Percentiles rank a stretch among this genome's conserved stretches.
phyloP scores from a whole-genome alignment of 2,888 invertebrate species.

The Clanis bilineata region DNA sequence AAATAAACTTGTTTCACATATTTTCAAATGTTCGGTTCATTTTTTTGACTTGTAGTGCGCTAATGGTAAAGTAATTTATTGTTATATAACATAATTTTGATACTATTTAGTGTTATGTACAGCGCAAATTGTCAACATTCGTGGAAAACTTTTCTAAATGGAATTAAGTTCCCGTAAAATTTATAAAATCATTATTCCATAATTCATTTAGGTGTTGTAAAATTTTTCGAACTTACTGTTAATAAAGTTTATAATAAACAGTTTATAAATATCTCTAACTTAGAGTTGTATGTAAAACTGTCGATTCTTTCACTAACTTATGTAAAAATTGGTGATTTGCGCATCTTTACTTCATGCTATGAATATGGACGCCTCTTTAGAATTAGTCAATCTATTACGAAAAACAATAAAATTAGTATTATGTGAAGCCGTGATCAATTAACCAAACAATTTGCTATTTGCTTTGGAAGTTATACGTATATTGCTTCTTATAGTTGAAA shows the following conservation, averaged over 20 bases:
- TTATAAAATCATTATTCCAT: constrained; percentile 42
- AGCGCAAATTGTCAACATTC: constrained; percentile 48
- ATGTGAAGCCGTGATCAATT: constrained; percentile 75
- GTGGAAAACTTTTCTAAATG: constrained; percentile 65
- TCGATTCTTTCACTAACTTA: constrained; percentile 65
- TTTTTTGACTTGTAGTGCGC: constrained; percentile 39
- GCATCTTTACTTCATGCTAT: constrained; percentile 75
- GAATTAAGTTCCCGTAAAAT: constrained; percentile 79
- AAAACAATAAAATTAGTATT: constrained; percentile 78
- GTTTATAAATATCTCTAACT: constrained; percentile 61
- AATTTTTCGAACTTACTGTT: constrained; percentile 59
- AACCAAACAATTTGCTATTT: constrained; percentile 44
- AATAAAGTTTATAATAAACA: constrained; percentile 55
- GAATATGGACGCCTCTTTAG: constrained; percentile 79
- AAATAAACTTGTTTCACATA: constrained; percentile 70
- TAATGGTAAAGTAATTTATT: constrained; percentile 40
- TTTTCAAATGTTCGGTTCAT: constrained; percentile 76
- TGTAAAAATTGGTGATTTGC: constrained; percentile 76
- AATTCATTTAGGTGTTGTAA: constrained; percentile 63
- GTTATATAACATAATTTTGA: constrained; percentile 39
- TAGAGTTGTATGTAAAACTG: constrained; percentile 65
- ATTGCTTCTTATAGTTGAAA: constrained; percentile 34
- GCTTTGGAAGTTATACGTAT: constrained; percentile 32
- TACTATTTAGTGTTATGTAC: constrained; percentile 36
- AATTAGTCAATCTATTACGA: constrained; percentile 74